Evolutionary conservation across 2,888 invertebrate genomes (phyloP).

Genomic region (Andrena fulva): DNA sequence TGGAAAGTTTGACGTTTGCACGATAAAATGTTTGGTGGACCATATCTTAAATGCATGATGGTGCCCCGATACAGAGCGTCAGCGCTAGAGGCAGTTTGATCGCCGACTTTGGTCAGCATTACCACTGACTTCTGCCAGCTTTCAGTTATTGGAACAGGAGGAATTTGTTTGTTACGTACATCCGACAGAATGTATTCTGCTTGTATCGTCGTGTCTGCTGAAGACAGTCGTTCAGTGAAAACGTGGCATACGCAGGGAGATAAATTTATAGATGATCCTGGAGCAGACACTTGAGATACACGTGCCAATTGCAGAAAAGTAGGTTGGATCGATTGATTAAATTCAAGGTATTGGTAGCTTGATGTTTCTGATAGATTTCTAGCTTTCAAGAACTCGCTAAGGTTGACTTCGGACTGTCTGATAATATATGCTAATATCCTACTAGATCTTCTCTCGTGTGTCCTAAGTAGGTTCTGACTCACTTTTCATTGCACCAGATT

Average conservation of each 20-base stretch:
- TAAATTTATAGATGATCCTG: background rate
- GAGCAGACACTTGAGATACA: background rate
- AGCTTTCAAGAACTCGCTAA: background rate
- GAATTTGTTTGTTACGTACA: background rate
- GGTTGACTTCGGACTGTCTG: background rate
- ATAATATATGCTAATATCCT: background rate
- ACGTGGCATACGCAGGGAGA: background rate
- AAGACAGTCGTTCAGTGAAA: background rate
- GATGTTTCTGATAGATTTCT: background rate
- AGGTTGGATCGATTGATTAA: background rate
- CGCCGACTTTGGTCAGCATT: no score
- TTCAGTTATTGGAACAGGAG: background rate
- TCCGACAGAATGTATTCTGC: background rate
- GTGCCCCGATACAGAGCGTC: no score
- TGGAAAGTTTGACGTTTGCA: background rate
- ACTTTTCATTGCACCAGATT: background rate
- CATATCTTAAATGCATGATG: no score
- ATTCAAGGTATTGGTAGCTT: background rate
- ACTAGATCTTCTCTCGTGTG: background rate
- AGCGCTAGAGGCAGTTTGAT: no score
- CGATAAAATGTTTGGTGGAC: no score
- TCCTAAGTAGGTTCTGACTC: background rate
- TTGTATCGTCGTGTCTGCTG: background rate
- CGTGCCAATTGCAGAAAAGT: background rate
- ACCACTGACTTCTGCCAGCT: background rate